Base-by-base conservation (phyloP, 2,888 invertebrate species). In the Drosophila diplacantha region DNA sequence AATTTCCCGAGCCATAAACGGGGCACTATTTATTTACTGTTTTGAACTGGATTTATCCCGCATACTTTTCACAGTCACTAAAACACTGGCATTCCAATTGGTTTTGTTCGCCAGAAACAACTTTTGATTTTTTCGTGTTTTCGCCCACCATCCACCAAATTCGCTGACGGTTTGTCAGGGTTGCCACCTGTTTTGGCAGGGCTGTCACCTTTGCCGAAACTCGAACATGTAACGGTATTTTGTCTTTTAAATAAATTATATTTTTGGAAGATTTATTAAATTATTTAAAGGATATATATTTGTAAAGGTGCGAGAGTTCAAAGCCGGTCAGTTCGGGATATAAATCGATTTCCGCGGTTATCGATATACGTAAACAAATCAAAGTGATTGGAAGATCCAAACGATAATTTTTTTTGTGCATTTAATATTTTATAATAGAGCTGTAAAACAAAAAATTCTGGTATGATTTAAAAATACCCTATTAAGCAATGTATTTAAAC, bases 41-140 rank as follows among this genome's bases (percentile, higher is more conserved):
- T 57, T 24, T 29, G 7, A 34, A 26, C 34, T 57, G 49, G 38
- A 39, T 60, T 53, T 24, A 41, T 12, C 2, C 16, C 55, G 64
- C 78, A 65, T 61, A 78, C 78, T 62, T 57, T 71, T 41, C 44
- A 68, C 62, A 64, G 62, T 65, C 39, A 83, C 62, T 69, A 53
- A 35, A 55, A 46, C 65, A 62, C 51, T 60, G 64, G 65, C 77
- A 78, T 81, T 53, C 61, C 59, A 55, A 62, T 58, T 52, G 35
- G 26, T 59, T 67, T 66, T 65, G 32, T 65, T 59, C 22, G 51
- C 51, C 51, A 46, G 41, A 62, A 62, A 51, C 63, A 63, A 62
- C 63, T 52, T 55, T 22, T 46, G n/a, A 9, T 46, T 56, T 55
- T 38, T 52, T 56, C 29, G 55, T 53, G 46, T 55, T 58, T 59